Conservation (phyloP, 1,140 invertebrate species). For the Drosophila azteca region DNA sequence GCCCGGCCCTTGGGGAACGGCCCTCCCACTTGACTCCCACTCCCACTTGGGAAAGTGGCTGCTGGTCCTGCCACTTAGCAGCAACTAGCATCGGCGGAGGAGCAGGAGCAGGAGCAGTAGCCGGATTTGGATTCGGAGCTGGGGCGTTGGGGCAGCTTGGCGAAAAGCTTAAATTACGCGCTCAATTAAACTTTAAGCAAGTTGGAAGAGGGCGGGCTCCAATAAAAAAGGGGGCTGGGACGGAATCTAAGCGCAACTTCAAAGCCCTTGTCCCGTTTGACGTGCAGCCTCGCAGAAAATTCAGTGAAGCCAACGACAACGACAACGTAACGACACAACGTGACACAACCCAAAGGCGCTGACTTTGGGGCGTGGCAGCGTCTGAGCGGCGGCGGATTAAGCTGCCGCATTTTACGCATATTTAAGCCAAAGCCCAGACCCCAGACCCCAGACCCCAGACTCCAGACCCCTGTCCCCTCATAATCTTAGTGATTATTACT, state of each 20-base stretch:
- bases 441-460: neutral
- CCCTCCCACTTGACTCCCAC: neutral
- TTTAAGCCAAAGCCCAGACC: constrained; percentile 26
- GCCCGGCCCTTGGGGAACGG: neutral
- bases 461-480: neutral
- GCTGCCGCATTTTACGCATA: constrained; percentile 58
- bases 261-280: constrained; percentile 72
- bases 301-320: constrained; percentile 59
- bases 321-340: constrained; percentile 16
- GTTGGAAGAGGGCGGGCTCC: constrained; percentile 41
- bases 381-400: constrained; percentile 42
- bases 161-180: constrained; percentile 78
- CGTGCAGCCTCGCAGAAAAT: constrained; percentile 78
- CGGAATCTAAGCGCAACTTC: constrained; percentile 63
- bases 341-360: constrained; percentile 6
- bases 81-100: constrained; percentile 56
- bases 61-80: constrained; percentile 57
- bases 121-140: neutral
- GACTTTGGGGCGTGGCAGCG: constrained; percentile 5
- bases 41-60: neutral
- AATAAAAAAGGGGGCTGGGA: constrained; percentile 21
- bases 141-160: constrained; percentile 39
- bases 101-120: constrained; percentile 4
- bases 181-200: constrained; percentile 80
- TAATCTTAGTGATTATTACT: constrained; percentile 56